Conservation (phyloP, 2,797 vertebrate genomes). For the Hypotaenidia philippensis region DNA sequence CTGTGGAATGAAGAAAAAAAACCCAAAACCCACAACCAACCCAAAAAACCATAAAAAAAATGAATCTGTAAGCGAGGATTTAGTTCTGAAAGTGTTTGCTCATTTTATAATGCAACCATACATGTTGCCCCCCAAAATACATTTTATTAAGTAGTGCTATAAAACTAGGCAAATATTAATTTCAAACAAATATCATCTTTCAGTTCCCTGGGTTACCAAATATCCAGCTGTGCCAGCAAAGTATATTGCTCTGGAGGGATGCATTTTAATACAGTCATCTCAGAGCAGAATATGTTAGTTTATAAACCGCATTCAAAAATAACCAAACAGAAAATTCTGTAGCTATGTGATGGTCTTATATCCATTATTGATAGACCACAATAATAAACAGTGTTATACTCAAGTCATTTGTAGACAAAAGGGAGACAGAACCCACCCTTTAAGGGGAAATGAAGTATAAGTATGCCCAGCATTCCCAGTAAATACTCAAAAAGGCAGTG, state of each 20-base stretch:
- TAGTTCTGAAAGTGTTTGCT: not conserved
- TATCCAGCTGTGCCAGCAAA: constrained; percentile 27
- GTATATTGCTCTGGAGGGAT: not conserved
- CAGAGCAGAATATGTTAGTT: not conserved
- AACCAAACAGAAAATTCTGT: not conserved
- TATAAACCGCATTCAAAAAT: not conserved
- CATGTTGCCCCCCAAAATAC: not conserved
- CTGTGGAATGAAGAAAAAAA: not conserved
- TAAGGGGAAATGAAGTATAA: not conserved
- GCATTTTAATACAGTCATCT: not conserved
- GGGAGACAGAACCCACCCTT: not conserved
- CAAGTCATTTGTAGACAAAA: not conserved
- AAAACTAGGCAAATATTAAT: constrained; percentile 38
- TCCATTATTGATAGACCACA: not conserved
- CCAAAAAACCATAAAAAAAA: too few species aligned
- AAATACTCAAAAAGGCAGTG: not conserved
- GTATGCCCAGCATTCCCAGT: not conserved
- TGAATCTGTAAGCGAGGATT: not conserved
- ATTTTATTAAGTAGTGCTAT: not conserved
- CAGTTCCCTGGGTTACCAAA: not conserved
- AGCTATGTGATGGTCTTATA: not conserved
- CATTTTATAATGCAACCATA: not conserved
- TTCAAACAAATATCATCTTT: not conserved
- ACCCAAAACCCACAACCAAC: too few species aligned
- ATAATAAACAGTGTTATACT: not conserved